These are phyloP conservation scores for Psammodynastes pulverulentus DNA, from an alignment of 2,113 vertebrate species.

Conservation along the genomic window DNA sequence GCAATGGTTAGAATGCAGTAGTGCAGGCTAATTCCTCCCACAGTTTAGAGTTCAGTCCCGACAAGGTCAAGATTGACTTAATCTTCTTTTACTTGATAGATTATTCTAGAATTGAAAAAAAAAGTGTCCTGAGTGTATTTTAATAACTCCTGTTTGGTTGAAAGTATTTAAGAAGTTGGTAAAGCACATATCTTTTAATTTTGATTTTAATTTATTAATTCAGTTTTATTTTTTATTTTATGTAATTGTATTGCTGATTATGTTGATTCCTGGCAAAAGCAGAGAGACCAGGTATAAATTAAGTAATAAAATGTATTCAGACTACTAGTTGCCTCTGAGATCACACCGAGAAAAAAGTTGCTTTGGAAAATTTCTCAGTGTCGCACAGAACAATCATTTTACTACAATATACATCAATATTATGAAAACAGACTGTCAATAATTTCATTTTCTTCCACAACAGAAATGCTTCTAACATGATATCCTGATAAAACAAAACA, in stretches of 20 bases:
- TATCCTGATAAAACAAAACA: neutral
- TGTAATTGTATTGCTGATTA: neutral
- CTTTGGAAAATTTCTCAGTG: neutral
- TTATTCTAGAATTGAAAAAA: neutral
- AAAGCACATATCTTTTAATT: neutral
- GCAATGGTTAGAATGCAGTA: too few species aligned
- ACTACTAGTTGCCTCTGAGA: neutral
- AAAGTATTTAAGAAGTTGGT: neutral
- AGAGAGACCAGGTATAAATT: neutral
- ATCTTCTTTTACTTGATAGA: neutral
- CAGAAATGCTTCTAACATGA: neutral
- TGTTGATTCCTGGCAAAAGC: neutral
- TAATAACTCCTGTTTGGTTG: too few species aligned
- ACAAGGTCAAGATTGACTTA: too few species aligned
- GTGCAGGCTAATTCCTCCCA: too few species aligned
- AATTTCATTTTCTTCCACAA: slow-evolving; percentile 19
- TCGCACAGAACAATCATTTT: slow-evolving; percentile 10
- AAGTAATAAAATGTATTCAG: neutral
- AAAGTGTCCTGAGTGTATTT: neutral
- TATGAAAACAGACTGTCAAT: slow-evolving; percentile 14
- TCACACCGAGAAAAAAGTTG: neutral
- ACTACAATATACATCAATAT: neutral
- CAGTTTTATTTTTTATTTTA: neutral
- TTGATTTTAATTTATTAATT: neutral
- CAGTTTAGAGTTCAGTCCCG: too few species aligned